Conservation (phyloP, 2,113 vertebrate genomes). For the Entomyzon cyanotis region DNA sequence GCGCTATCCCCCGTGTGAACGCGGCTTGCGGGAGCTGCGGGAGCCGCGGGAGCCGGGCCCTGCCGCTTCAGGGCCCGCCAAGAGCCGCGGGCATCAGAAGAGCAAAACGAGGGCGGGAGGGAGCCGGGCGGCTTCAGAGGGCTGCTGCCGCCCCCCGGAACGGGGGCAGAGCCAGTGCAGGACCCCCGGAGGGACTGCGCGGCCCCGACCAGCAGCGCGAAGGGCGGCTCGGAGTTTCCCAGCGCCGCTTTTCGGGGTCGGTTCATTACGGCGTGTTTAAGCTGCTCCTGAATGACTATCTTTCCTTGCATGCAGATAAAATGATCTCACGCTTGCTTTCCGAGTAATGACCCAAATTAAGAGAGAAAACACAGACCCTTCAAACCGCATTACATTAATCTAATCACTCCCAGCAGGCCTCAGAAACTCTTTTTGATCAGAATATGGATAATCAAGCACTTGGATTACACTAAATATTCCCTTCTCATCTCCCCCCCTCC, state of each 20-base stretch:
- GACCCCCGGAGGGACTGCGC: background rate
- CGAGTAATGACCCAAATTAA: conserved; percentile 93
- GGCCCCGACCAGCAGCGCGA: background rate
- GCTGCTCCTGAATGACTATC: conserved; percentile 73
- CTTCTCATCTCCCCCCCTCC: conserved; percentile 69
- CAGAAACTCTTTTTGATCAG: conserved; percentile 85
- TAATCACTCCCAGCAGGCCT: conserved; percentile 86
- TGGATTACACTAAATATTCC: conserved; percentile 78
- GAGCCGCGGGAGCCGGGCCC: background rate
- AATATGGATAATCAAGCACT: conserved; percentile 90
- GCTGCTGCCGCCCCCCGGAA: background rate
- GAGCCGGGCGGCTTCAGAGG: background rate
- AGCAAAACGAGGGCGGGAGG: background rate
- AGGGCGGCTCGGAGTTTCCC: background rate
- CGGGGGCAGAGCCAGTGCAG: background rate
- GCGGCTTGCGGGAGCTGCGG: background rate
- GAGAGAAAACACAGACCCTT: conserved; percentile 91
- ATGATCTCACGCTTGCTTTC: conserved; percentile 88
- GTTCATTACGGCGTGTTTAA: conserved; percentile 57
- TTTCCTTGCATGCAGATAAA: conserved; percentile 78
- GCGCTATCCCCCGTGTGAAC: background rate
- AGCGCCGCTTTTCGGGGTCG: conserved; percentile 1
- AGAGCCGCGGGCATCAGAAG: background rate
- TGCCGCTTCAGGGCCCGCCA: background rate
- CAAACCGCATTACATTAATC: conserved; percentile 91